These are phyloP conservation scores for Manduca sexta DNA, from an alignment of 1,140 invertebrate genomes.

Conservation along the genomic window DNA sequence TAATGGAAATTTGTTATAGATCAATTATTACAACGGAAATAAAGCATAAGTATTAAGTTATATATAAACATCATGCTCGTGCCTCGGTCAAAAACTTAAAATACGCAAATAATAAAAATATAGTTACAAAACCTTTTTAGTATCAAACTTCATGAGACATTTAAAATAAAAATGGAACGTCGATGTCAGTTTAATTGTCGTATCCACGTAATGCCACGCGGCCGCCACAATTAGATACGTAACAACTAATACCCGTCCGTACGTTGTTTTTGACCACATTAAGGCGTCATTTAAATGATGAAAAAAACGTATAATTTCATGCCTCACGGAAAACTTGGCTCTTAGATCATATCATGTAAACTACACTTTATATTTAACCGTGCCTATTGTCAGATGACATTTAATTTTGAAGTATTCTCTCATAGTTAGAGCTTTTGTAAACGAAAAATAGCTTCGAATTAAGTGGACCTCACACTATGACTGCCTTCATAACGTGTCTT, in stretches of 20 bases:
- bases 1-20: too few relatives aligned
- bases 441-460: slow-evolving; percentile 24
- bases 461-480: slow-evolving; percentile 41
- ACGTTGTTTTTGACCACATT: slow-evolving; percentile 57
- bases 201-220: slow-evolving; percentile 13
- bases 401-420: slow-evolving; percentile 51
- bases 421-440: slow-evolving; percentile 20
- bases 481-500: slow-evolving; percentile 23
- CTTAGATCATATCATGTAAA: slow-evolving; percentile 58
- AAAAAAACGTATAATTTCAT: slow-evolving; percentile 58
- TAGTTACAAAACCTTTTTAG: too few relatives aligned
- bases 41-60: too few relatives aligned
- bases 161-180: too few relatives aligned
- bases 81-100: too few relatives aligned
- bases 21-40: too few relatives aligned
- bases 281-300: slow-evolving; percentile 59
- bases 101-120: too few relatives aligned
- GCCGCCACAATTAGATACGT: slow-evolving; percentile 17
- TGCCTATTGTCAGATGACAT: slow-evolving; percentile 38
- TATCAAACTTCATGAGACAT: too few relatives aligned
- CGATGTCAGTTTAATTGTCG: background rate
- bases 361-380: slow-evolving; percentile 43
- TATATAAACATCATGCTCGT: too few relatives aligned
- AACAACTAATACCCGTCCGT: slow-evolving; percentile 29
- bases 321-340: slow-evolving; percentile 47